Base-by-base conservation (phyloP, 1,140 invertebrate species). In the Temnothorax longispinosus region DNA sequence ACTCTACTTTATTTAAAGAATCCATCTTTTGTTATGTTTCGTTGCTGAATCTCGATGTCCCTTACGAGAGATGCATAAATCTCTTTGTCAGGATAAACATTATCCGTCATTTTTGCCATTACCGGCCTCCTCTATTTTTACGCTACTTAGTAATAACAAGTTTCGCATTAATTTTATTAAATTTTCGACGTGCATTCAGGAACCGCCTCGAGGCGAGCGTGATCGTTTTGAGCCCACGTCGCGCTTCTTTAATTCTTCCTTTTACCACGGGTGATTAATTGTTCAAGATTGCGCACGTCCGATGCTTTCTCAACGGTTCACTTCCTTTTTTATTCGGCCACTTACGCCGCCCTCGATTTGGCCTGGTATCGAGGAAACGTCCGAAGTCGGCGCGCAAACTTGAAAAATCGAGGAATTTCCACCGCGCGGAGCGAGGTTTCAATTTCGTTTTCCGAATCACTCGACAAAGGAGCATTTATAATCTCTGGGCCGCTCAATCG, bases 181-280 rank as follows among this genome's bases (percentile, higher is more conserved):
- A 74, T 82, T 82, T 82, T 21, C 65, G 18, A 27, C 67, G 27
- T 32, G 35, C 47, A 35, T 81, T 56, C 21, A 11, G 10, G 38
- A 82, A 82, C 11, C 54, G 41, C 67, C 80, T 47, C 80, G 67
- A 18, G 67, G 15, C 54, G 80, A 58, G 18, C 27, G 32, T 11
- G 77, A 47, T 60, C 78, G 67, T 72, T 74, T 74, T 18, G 15
- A 52, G 52, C 38, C 67, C 13, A 82, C 27, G 67, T 72, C 52
- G 21, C 67, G 35, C 21, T 71, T 69, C 35, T 6, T 58, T 74
- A 72, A 58, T 52, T 52, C 44, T 60, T 21, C 78, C 52, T 52
- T 65, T 74, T 72, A 67, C 80, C 52, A 74, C 38, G 67, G n/a
- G 18, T 82, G 80, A 82, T 82, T 82, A 82, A 82, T 82, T 82